Evolutionary conservation across 2,113 vertebrate genomes (phyloP), one percentile per base, ranked within the genome.

Genomic region (Dipodomys merriami): DNA sequence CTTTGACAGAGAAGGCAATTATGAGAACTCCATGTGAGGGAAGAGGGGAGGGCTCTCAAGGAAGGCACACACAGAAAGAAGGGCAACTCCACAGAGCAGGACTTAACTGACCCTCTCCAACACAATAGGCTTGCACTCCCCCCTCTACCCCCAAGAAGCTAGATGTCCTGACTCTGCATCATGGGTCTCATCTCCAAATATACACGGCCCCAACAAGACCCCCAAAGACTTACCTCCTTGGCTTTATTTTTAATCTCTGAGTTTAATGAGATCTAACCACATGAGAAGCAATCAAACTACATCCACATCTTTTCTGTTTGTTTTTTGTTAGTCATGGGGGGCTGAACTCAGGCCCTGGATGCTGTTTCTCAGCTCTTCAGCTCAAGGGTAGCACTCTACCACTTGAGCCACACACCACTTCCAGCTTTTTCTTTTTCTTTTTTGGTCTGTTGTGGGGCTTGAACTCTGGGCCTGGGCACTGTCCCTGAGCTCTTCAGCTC

Each of bases 1-100:
- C 91, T 92, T 86, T 91, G 95, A 94, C 92, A 97, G 94, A 64
- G 46, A 73, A 0, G 4, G 90, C 94, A 93, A 90, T 85, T 77
- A 83, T 64, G 71, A 86, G 74, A 65, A 68, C 83, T 79, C 90
- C 35, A 22, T 73, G 89, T 49, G 65, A 85, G 79, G 13, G n/a
- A 60, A 67, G 35, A 78, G 23, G 68, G 29, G 62, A 81, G 74
- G 67, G 78, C 0, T 0, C 9, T 53, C 33, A 29, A 68, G 53
- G 29, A 82, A 90, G 76, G 29, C 88, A 39, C 46, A 53, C 82
- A 86, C 12, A 82, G 90, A 53, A 60, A 82, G 90, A 53, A 60
- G 74, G 78, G 39, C 73, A 71, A 84, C 35, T 90, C 30, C 29
- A 10, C 44, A 25, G 60, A 76, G 65, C 80, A 83, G 81, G 81